Evolutionary conservation across 2,888 invertebrate genomes (phyloP).

Genomic region (Lissonota sp.): DNA sequence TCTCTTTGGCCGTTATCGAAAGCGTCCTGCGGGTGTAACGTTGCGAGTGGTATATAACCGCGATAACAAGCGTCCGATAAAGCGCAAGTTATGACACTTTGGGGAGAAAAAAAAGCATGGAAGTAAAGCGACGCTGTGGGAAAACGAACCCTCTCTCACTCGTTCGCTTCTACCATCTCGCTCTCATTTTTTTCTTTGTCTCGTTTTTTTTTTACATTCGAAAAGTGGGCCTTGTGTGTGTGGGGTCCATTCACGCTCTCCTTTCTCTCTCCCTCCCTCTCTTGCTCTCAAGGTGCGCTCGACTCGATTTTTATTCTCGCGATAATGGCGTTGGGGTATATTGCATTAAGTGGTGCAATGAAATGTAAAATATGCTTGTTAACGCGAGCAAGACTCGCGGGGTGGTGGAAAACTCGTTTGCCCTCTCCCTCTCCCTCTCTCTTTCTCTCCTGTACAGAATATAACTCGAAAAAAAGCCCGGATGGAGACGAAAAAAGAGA

Average conservation of each 20-base stretch:
- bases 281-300: conserved; percentile 51
- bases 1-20: conserved; percentile 46
- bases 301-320: conserved; percentile 74
- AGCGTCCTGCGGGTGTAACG: conserved; percentile 48
- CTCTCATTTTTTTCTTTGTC: conserved; percentile 54
- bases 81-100: conserved; percentile 64
- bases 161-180: conserved; percentile 3
- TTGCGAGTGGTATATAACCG: conserved; percentile 58
- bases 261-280: conserved; percentile 19
- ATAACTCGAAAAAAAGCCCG: conserved; percentile 30
- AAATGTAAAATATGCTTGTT: conserved; percentile 82
- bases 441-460: neutral
- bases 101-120: conserved; percentile 60
- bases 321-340: conserved; percentile 70
- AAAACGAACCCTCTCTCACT: conserved; percentile 44
- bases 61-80: conserved; percentile 66
- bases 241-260: conserved; percentile 2
- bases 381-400: conserved; percentile 67
- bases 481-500: conserved; percentile 43
- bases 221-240: conserved; percentile 25
- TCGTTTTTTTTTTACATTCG: conserved; percentile 52
- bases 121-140: conserved; percentile 61
- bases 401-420: conserved; percentile 38
- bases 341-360: conserved; percentile 80
- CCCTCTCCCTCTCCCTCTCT: neutral